Conservation (phyloP, 92 coral and sea anemone species). For the Porites cylindrica region DNA sequence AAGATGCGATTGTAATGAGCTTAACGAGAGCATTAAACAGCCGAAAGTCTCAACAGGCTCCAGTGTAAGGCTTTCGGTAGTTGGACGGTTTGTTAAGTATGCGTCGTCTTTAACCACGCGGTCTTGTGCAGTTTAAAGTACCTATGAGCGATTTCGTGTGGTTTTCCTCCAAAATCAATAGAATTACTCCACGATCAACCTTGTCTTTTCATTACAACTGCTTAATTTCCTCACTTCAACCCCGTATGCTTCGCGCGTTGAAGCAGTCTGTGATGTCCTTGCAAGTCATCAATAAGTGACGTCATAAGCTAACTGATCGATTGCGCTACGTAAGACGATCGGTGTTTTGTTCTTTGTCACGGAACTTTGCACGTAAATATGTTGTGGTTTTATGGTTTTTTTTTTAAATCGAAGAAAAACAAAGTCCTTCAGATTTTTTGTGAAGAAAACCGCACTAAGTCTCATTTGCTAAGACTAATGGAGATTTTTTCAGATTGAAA, state of each 20-base stretch:
- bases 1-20: conserved; percentile 48
- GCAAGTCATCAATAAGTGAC: conserved; percentile 20
- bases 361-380: background rate
- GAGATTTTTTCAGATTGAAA: background rate
- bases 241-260: background rate
- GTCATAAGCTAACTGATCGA: conserved; percentile 40
- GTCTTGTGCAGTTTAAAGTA: background rate
- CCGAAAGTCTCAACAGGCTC: conserved; percentile 58
- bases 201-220: background rate
- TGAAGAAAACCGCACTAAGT: background rate
- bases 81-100: background rate
- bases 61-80: conserved; percentile 19
- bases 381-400: no score
- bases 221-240: background rate
- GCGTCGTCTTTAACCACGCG: conserved; percentile 7
- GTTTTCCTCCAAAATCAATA: background rate
- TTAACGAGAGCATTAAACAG: conserved; percentile 73
- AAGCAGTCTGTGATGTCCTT: background rate
- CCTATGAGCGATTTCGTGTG: background rate
- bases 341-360: conserved; percentile 8
- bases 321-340: conserved; percentile 31
- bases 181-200: conserved; percentile 6
- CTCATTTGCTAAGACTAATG: background rate
- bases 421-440: background rate
- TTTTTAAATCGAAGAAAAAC: background rate